Base-by-base conservation (phyloP, 2,797 vertebrate species). In the Alosa sapidissima region DNA sequence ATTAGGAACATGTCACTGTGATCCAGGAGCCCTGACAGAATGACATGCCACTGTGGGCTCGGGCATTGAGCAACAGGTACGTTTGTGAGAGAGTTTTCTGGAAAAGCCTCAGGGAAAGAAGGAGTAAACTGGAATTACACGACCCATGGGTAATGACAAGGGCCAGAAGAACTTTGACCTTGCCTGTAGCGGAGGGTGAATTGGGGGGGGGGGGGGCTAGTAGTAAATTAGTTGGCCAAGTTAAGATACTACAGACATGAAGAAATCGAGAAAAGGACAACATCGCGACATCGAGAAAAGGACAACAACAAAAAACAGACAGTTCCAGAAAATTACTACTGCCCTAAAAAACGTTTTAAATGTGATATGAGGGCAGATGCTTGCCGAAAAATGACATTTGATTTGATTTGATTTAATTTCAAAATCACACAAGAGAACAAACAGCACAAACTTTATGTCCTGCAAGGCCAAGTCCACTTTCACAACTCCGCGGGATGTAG, bases 381-480 rank as follows among this genome's bases (percentile, higher is more conserved):
- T 33, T 33, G 33, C 9, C 16, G 10, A 36, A 0, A 36, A 41
- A 33, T 5, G 3, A 1, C 2, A 16, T 2, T 2, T 5, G 0
- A 10, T 68, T 10, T 48, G 21, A 24, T 60, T 72, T 5, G 0
- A 10, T 68, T 10, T 48, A 41, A 24, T 60, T 72, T 41, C 28
- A 33, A 72, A 72, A 72, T 41, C 65, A 36, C 4, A 62, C 10
- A 5, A 41, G 28, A 28, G 10, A 36, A 36, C 85, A 89, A 89
- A 91, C 88, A 87, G 41, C 48, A 54, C 83, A 78, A 51, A 84
- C 62, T 24, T 83, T 41, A 81, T n/a, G 4, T 82, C 60, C 62
- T 51, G 3, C 45, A 51, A 72, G 78, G 85, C 84, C 87, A 87
- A 68, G 86, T 82, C 85, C 81, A 85, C 83, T 85, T 89, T 89